Base-by-base conservation (phyloP, 2,797 vertebrate genomes). In the Furcifer pardalis region DNA sequence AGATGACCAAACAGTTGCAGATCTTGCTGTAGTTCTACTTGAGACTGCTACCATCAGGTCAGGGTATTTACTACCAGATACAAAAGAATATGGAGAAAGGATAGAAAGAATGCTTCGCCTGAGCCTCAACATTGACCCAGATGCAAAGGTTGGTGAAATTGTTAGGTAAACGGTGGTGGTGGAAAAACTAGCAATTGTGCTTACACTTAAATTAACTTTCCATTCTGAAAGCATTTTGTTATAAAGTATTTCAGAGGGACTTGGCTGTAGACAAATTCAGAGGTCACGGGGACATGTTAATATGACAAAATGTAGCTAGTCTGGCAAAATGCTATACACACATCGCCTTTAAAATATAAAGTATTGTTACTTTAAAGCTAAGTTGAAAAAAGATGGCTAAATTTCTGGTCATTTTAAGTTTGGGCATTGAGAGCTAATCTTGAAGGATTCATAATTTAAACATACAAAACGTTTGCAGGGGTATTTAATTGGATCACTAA, bases 51-150 rank as follows among this genome's bases (percentile, higher is more conserved):
- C 98, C 0, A 92, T 99, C 90, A 97, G 98, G 69, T 99, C 99
- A 9, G 99, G 99, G 1, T 99, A 98, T 90, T 97, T 98, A 92
- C 94, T 99, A 82, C 93, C 95, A 9, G 98, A 99, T 95, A 99
- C 99, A 1, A 99, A 99, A 88, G 97, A 97, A 27, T 99, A 99
- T 0, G 98, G 98, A 71, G 98, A 99, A 0, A 94, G 98, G 90
- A 99, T 99, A 96, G 98, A 99, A 96, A 97, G 98, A 85, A 99
- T 99, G 98, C 97, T 99, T 80, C 96, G 98, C 74, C 96, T 99
- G 81, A 99, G 99, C 91, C 96, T 99, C 94, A 98, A 98, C 35
- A 95, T 99, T 66, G 97, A 97, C 82, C 94, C 97, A 60, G 96
- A 97, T 3, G 98, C 97, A 87, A 95, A 96, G 97, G 97, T 97